Evolutionary conservation across 1,140 invertebrate genomes (phyloP).

Genomic region (Drosophila tropicalis): DNA sequence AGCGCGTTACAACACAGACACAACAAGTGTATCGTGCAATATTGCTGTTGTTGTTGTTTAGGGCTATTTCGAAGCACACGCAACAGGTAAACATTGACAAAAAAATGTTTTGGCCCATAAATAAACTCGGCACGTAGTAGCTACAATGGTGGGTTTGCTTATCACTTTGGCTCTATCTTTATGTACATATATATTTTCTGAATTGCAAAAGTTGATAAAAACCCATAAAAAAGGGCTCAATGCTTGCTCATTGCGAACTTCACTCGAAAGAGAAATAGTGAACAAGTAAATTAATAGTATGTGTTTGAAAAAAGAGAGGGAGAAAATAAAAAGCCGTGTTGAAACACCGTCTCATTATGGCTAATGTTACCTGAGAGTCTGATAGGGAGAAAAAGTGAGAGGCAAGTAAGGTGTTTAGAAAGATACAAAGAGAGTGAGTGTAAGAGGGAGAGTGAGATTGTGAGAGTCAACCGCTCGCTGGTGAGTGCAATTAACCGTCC

Average conservation of each 20-base stretch:
- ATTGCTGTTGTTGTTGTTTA: constrained; percentile 5
- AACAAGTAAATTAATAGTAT: constrained; percentile 17
- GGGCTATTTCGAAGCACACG: constrained; percentile 43
- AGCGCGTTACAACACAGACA: constrained; percentile 49
- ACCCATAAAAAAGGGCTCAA: constrained; percentile 11
- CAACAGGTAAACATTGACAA: constrained; percentile 60
- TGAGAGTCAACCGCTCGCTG: neutral
- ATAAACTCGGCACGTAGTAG: constrained; percentile 43
- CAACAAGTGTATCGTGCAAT: constrained; percentile 33
- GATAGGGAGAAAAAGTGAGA: constrained; percentile 19
- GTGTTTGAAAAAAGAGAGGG: neutral
- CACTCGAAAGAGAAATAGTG: constrained; percentile 35
- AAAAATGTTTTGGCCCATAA: constrained; percentile 62
- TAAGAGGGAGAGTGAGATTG: constrained; percentile 10
- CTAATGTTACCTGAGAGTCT: constrained; percentile 26
- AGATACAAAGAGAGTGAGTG: constrained; percentile 29
- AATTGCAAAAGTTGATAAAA: constrained; percentile 73
- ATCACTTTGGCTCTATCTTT: constrained; percentile 58
- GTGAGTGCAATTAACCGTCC: constrained; percentile 57
- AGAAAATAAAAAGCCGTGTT: neutral
- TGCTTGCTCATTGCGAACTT: constrained; percentile 39
- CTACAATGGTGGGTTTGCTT: constrained; percentile 14
- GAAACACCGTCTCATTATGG: constrained; percentile 36
- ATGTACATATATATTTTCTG: constrained; percentile 6
- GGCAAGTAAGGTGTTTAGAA: neutral